Percentiles rank a stretch among this genome's conserved stretches.
Conservation (phyloP, 2,797 vertebrate species). For the Notolabrus celidotus region DNA sequence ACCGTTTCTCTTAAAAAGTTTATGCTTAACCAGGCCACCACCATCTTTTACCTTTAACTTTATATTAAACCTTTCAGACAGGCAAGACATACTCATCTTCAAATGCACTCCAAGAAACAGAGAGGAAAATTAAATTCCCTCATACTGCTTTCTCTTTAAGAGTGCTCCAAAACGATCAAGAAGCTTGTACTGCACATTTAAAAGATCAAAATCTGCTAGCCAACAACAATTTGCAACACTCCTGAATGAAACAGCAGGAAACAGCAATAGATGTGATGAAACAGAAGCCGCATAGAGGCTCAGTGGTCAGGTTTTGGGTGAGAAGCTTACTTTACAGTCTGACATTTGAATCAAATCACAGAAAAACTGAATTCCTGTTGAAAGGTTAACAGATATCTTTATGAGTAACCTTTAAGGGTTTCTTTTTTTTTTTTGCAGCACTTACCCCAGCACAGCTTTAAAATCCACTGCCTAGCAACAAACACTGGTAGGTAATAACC, state of each 20-base stretch:
- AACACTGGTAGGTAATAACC: not conserved
- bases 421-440: not conserved
- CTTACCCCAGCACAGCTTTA: not conserved
- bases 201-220: not conserved
- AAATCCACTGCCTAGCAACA: not conserved
- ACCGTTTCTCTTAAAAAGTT: too few species aligned
- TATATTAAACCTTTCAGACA: not conserved
- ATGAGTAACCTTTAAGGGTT: too few species aligned
- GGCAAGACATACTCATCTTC: not conserved
- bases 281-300: not conserved
- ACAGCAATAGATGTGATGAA: constrained; percentile 48
- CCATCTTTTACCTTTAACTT: not conserved
- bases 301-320: not conserved
- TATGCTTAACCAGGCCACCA: not conserved
- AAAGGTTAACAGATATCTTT: not conserved
- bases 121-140: not conserved
- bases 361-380: not conserved
- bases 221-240: constrained; percentile 35
- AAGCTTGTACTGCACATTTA: not conserved
- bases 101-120: not conserved
- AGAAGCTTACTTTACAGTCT: not conserved
- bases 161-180: too few species aligned
- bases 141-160: not conserved
- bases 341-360: not conserved
- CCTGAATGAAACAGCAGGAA: constrained; percentile 44